phyloP scores from a whole-genome alignment of 2,888 invertebrate genomes.

The Argyresthia albistria region DNA sequence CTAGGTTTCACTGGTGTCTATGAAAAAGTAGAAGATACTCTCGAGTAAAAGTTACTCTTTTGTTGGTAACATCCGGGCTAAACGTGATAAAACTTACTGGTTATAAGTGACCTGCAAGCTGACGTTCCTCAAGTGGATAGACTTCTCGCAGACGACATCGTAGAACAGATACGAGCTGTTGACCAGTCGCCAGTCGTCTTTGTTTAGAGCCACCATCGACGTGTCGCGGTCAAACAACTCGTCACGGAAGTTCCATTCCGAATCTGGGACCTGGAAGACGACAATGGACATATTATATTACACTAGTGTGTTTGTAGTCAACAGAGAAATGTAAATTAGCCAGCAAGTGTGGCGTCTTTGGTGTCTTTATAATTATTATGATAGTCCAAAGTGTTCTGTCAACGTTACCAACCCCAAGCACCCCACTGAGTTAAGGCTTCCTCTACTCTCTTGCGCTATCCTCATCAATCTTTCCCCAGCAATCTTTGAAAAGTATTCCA shows the following conservation, averaged over 20 bases:
- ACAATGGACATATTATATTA: neutral
- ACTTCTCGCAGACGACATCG: conserved; percentile 52
- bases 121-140: conserved; percentile 28
- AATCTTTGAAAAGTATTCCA: too few species aligned
- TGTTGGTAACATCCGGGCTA: too few species aligned
- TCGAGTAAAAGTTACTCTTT: too few species aligned
- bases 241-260: conserved; percentile 34
- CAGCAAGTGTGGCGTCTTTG: too few species aligned
- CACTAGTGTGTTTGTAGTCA: neutral
- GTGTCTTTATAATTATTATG: too few species aligned
- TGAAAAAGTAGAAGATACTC: too few species aligned
- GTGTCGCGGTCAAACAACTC: conserved; percentile 16
- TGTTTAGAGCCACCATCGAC: conserved; percentile 30
- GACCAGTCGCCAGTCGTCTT: conserved; percentile 42
- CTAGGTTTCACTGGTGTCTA: too few species aligned
- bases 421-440: neutral
- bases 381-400: too few species aligned
- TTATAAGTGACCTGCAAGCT: conserved; percentile 30
- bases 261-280: conserved; percentile 28
- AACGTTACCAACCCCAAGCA: neutral
- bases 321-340: too few species aligned
- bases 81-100: conserved; percentile 25
- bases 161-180: conserved; percentile 42
- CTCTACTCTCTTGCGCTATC: neutral
- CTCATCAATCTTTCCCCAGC: too few species aligned